Percentiles rank a stretch among this genome's conserved stretches.
These are phyloP conservation scores for Acanthopleura granulata DNA, from an alignment of 2,888 invertebrate species.

Conservation along the genomic window DNA sequence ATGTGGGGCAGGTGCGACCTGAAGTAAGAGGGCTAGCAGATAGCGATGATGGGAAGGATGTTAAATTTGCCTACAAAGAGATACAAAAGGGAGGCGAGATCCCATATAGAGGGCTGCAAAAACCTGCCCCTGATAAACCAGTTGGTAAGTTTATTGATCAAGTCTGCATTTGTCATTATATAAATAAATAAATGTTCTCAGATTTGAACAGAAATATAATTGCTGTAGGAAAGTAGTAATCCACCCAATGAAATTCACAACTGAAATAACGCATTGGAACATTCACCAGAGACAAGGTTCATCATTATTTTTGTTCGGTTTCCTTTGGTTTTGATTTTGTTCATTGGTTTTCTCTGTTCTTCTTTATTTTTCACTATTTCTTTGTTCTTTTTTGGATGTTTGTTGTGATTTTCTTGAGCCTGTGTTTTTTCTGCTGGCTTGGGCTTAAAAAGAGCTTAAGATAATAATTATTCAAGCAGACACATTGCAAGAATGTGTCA, in stretches of 20 bases:
- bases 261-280: background rate
- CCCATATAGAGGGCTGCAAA: slow-evolving; percentile 90
- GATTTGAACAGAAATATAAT: too few species aligned
- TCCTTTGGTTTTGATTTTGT: background rate
- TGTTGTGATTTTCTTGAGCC: too few species aligned
- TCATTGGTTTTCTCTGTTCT: background rate
- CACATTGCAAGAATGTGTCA: too few species aligned
- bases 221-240: too few species aligned
- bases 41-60: slow-evolving; percentile 35
- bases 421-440: too few species aligned
- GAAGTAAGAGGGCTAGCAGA: slow-evolving; percentile 25
- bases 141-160: slow-evolving; percentile 45
- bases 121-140: slow-evolving; percentile 83
- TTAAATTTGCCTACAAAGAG: slow-evolving; percentile 81
- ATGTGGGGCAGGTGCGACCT: slow-evolving; percentile 5
- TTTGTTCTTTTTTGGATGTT: too few species aligned
- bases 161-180: too few species aligned
- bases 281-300: slow-evolving; percentile 7
- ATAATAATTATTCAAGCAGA: too few species aligned
- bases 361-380: background rate
- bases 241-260: too few species aligned
- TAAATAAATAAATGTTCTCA: too few species aligned
- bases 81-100: slow-evolving; percentile 96
- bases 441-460: too few species aligned
- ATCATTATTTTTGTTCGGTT: background rate